Conservation (phyloP, 2,113 vertebrate genomes). For the Oxyura jamaicensis region DNA sequence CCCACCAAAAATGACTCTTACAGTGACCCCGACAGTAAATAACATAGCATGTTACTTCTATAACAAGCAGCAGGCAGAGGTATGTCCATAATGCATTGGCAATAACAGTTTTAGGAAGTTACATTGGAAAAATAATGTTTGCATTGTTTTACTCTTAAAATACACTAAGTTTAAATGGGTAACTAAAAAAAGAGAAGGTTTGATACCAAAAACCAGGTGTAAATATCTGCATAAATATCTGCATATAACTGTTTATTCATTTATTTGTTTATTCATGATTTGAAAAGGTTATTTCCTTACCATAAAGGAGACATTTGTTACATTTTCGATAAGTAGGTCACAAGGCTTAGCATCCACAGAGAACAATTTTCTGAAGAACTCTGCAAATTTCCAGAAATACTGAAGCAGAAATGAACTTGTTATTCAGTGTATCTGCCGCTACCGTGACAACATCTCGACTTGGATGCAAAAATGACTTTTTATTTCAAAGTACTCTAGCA, state of each 20-base stretch:
- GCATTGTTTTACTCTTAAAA: neutral
- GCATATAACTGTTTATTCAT: neutral
- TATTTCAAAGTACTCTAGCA: neutral
- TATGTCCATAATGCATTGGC: neutral
- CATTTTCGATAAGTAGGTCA: neutral
- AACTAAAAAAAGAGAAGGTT: neutral
- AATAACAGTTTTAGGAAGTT: neutral
- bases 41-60: neutral
- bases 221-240: neutral
- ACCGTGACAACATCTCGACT: neutral
- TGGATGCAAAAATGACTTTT: neutral
- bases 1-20: neutral
- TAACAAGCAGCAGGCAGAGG: neutral
- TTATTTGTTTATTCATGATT: neutral
- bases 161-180: neutral
- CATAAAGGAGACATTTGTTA: neutral
- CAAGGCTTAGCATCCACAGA: neutral
- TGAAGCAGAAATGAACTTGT: neutral
- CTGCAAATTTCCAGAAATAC: neutral
- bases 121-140: neutral
- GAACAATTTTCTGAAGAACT: neutral
- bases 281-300: neutral
- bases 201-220: neutral
- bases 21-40: neutral
- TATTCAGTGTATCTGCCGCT: neutral